These are phyloP conservation scores for Plectropomus leopardus DNA, from an alignment of 2,113 vertebrate genomes.

Conservation along the genomic window DNA sequence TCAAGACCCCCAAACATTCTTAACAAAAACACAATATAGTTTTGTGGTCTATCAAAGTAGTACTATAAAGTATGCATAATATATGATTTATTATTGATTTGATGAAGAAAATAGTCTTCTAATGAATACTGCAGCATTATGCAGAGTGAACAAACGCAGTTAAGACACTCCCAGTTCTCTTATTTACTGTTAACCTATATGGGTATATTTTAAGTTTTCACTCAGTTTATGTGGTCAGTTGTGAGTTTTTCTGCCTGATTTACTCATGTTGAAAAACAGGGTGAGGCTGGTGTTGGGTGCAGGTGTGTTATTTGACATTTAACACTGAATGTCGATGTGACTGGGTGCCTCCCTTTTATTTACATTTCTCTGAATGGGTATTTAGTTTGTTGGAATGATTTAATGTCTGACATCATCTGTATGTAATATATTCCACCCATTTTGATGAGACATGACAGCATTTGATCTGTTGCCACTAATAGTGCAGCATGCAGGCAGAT, in stretches of 20 bases:
- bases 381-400: conserved; percentile 18
- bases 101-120: neutral
- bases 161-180: neutral
- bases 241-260: neutral
- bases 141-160: neutral
- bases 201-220: neutral
- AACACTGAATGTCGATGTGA: neutral
- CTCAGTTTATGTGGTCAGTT: neutral
- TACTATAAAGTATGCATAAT: neutral
- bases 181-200: neutral
- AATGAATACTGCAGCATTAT: neutral
- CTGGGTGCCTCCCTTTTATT: neutral
- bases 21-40: too few species aligned
- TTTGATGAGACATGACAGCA: conserved; percentile 30
- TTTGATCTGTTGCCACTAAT: conserved; percentile 21
- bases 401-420: conserved; percentile 8
- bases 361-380: neutral
- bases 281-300: neutral
- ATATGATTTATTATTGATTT: neutral
- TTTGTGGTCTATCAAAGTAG: too few species aligned
- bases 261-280: neutral
- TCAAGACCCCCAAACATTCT: too few species aligned
- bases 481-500: neutral
- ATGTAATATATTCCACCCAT: conserved; percentile 39
- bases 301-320: neutral